Base-by-base conservation (phyloP, 2,888 invertebrate genomes). In the Leucophora obtusa region DNA sequence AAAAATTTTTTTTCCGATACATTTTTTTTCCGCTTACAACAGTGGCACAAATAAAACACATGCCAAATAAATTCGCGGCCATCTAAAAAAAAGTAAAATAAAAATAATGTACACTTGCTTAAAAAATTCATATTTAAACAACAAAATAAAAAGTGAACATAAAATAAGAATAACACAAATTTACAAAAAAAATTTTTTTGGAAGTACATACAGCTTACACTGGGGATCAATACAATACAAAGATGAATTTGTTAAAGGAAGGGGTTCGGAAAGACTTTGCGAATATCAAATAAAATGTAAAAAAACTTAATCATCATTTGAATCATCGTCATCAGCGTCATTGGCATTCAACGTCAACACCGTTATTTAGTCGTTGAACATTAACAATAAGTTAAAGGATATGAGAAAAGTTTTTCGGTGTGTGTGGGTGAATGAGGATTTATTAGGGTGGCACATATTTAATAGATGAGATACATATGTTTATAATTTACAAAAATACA, bases 31-130 rank as follows among this genome's bases (percentile, higher is more conserved):
- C 58, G 68, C 58, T 68, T 60, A 70, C 69, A 75, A 69, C 73
- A 70, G 73, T 77, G 77, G 77, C 81, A 81, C 81, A 77, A 81
- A 81, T 81, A 81, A 77, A 81, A 77, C 73, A 81, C 72, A 81
- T 81, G 81, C 81, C 81, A 81, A 81, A 81, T 81, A 74, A 81
- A 77, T 81, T 77, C 77, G 81, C 70, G 81, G 81, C 73, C 77
- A 77, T 81, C 81, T 81, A 81, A 73, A 77, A 71, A 79, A 77
- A 24, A 62, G 1, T 38, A 14, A 62, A 78, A 65, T 24, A 63
- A 70, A 73, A 69, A 65, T 68, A 79, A 60, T 62, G 69, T 11
- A 38, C 59, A 51, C 28, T 28, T 28, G 6, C 4, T 3, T 6
- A 28, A 28, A 14, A 66, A 24, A 56, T 56, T 28, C 28, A n/a